phyloP scores from a whole-genome alignment of 1,140 invertebrate species.

The Drosophila setifemur region DNA sequence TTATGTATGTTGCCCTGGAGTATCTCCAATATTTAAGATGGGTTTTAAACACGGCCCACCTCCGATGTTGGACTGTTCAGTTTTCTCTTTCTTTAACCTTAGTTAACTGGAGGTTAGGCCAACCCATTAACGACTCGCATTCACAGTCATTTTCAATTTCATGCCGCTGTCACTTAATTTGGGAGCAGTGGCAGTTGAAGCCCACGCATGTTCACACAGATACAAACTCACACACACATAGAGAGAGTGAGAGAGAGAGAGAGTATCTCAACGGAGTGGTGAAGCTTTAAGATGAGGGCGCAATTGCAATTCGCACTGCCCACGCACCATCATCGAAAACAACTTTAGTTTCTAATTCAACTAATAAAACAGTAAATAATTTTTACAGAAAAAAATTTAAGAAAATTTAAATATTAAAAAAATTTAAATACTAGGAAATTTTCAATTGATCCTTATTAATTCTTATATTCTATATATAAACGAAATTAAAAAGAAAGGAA shows the following conservation, averaged over 20 bases:
- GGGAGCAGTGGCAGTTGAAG: conserved; percentile 65
- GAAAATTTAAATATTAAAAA: too few species aligned
- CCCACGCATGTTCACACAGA: conserved; percentile 27
- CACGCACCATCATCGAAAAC: conserved; percentile 19
- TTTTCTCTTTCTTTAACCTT: conserved; percentile 56
- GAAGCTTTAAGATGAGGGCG: conserved; percentile 10
- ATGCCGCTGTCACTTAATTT: conserved; percentile 74
- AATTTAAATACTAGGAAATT: too few species aligned
- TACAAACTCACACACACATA: conserved; percentile 11
- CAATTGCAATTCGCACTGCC: conserved; percentile 68
- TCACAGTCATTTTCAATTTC: conserved; percentile 71
- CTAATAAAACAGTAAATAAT: too few species aligned
- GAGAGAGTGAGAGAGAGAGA: too few species aligned
- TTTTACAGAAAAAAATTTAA: not conserved
- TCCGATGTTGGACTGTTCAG: conserved; percentile 20
- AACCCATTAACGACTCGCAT: conserved; percentile 73
- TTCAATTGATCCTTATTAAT: too few species aligned
- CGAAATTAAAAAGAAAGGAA: too few species aligned
- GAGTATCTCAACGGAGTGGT: too few species aligned
- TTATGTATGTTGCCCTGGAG: too few species aligned
- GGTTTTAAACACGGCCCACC: conserved; percentile 26
- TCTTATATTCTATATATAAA: too few species aligned
- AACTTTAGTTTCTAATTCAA: not conserved
- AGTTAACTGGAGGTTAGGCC: conserved; percentile 57
- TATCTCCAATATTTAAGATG: conserved; percentile 60